Evolutionary conservation across 2,113 vertebrate genomes (phyloP).

Genomic region (Setophaga petechia): DNA sequence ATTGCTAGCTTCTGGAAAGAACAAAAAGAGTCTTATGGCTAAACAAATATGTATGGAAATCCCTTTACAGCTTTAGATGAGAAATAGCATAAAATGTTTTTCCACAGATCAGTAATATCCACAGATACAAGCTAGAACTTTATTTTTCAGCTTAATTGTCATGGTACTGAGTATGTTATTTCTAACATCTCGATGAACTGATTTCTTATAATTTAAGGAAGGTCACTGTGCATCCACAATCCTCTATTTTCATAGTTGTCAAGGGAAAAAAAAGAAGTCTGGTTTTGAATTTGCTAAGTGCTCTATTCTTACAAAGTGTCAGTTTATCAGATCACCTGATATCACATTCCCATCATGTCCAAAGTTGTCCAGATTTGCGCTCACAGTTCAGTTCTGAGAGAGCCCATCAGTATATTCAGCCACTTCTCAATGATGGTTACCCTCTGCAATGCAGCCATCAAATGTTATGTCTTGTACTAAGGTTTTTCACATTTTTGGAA

Average conservation of each 20-base stretch:
- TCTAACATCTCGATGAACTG: not conserved
- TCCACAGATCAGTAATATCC: slow-evolving; percentile 1
- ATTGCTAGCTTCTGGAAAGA: slow-evolving; percentile 12
- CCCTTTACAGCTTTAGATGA: not conserved
- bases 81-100: slow-evolving; percentile 12
- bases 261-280: not conserved
- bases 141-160: not conserved
- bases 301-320: not conserved
- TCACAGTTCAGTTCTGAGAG: not conserved
- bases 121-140: not conserved
- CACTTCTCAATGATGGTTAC: not conserved
- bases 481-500: not conserved
- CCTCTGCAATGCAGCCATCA: not conserved
- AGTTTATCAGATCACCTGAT: not conserved
- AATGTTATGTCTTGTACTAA: not conserved
- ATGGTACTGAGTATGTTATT: not conserved
- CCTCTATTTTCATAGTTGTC: not conserved
- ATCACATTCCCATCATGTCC: not conserved
- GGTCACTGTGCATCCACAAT: not conserved
- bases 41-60: slow-evolving; percentile 26
- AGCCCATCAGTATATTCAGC: not conserved
- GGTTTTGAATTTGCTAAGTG: not conserved
- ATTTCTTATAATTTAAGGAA: not conserved
- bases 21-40: not conserved
- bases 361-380: not conserved